Base-by-base conservation (phyloP, 2,888 invertebrate species). In the Dermolepida albohirtum region DNA sequence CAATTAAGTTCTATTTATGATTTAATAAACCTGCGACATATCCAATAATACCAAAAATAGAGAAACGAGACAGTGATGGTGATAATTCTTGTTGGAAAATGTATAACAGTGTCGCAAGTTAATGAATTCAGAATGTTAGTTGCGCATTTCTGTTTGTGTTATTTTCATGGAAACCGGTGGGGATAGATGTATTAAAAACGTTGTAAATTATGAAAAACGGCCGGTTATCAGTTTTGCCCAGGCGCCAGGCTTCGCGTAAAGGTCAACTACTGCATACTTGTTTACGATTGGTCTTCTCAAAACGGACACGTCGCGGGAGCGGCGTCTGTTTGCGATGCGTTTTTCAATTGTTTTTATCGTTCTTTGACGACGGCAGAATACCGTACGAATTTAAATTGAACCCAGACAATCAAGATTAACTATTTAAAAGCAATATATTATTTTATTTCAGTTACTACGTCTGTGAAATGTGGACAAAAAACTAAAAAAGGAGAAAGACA, bases 211-310 rank as follows among this genome's bases (percentile, higher is more conserved):
- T 57, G 57, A 66, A 66, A 64, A 66, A 49, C 57, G 50, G 57
- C 14, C 44, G 66, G 66, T 55, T 66, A 66, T 66, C 66, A 57
- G 55, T 66, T 66, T 66, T 39, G 59, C 69, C 65, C 70, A 74
- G 74, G 72, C 74, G 74, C 73, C 74, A 73, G 68, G 44, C 67
- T 54, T 29, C 59, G 59, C 59, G 64, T 70, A 74, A 74, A 74
- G 74, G 74, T 74, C 74, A 74, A 74, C 74, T 68, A 71, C 74
- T 74, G 72, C 57, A 68, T 64, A 66, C 64, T 64, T 64, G 64
- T 51, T 64, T 64, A 64, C 47, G 59, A 59, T 51, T 22, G 22
- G n/a, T 16, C 29, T 51, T 51, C 34, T 34, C 6, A 34, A 34
- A 34, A 34, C 34, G 34, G 34, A 34, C 34, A 34, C 34, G 34